Conservation (phyloP, 2,797 vertebrate genomes). For the Otus scops region DNA sequence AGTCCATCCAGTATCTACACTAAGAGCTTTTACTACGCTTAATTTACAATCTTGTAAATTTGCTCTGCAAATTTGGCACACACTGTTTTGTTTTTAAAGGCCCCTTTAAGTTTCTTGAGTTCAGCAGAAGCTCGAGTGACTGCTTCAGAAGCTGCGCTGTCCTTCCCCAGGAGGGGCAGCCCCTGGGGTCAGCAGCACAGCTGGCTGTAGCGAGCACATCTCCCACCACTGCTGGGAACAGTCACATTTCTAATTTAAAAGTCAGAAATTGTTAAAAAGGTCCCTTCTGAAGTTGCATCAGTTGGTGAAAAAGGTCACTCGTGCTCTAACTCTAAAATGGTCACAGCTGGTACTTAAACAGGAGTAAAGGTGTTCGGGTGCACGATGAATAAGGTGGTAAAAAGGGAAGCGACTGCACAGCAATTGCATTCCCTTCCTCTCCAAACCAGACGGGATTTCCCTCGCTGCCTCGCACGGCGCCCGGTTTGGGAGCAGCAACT, state of each 20-base stretch:
- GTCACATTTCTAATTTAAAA: not conserved
- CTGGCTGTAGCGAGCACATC: not conserved
- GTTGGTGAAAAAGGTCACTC: not conserved
- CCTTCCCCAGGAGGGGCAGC: not conserved
- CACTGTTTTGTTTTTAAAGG: not conserved
- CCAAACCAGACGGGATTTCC: not conserved
- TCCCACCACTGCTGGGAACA: not conserved
- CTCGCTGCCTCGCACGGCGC: not conserved
- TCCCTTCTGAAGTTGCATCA: not conserved
- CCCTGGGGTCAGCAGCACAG: not conserved
- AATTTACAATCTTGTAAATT: not conserved
- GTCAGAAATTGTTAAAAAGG: not conserved
- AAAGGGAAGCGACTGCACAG: not conserved
- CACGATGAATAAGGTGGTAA: not conserved
- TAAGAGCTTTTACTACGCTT: not conserved
- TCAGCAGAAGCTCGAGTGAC: not conserved
- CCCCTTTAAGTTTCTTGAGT: not conserved
- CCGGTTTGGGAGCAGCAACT: not conserved
- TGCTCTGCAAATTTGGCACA: conserved; percentile 19
- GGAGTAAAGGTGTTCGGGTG: not conserved
- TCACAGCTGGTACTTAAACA: not conserved
- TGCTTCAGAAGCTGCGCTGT: not conserved
- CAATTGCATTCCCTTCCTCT: not conserved
- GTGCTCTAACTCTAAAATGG: not conserved
- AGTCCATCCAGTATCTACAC: not conserved